Percentiles rank a stretch among this genome's conserved stretches.
Evolutionary conservation across 1,140 invertebrate species (phyloP).

Genomic region (Cydia strobilella): DNA sequence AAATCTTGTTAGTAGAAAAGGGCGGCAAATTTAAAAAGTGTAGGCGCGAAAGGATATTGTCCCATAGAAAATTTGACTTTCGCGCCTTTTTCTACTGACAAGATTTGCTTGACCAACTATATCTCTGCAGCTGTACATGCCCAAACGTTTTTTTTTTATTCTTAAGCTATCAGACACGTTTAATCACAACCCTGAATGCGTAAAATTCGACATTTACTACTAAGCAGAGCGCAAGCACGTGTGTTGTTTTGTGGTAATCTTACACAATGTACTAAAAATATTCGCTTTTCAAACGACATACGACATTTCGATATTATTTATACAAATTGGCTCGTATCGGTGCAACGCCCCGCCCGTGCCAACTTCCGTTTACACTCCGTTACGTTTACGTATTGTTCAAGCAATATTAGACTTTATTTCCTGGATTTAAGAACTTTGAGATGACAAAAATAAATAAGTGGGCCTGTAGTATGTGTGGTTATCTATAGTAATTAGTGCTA

Average conservation of each 20-base stretch:
- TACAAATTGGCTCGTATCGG: neutral
- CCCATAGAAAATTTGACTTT: no score
- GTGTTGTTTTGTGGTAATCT: neutral
- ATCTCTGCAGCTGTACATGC: no score
- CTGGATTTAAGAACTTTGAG: neutral
- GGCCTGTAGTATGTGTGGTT: neutral
- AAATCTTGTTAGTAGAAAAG: no score
- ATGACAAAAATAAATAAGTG: neutral
- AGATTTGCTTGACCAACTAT: no score
- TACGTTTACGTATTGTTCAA: neutral
- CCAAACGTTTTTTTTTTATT: neutral
- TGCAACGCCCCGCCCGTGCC: neutral
- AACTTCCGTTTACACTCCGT: neutral
- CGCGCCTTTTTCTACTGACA: no score
- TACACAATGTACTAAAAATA: neutral
- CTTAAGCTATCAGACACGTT: neutral
- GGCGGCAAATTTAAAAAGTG: no score
- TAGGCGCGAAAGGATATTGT: no score
- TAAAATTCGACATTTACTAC: slow-evolving; percentile 28
- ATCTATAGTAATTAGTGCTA: neutral
- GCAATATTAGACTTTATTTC: slow-evolving; percentile 3
- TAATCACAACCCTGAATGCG: neutral
- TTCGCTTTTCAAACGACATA: neutral
- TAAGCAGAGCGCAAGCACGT: slow-evolving; percentile 9
- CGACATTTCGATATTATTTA: neutral